Percentiles rank a stretch among this genome's conserved stretches.
phyloP scores from a whole-genome alignment of 2,797 vertebrate genomes.

The Acanthurus lineatus region DNA sequence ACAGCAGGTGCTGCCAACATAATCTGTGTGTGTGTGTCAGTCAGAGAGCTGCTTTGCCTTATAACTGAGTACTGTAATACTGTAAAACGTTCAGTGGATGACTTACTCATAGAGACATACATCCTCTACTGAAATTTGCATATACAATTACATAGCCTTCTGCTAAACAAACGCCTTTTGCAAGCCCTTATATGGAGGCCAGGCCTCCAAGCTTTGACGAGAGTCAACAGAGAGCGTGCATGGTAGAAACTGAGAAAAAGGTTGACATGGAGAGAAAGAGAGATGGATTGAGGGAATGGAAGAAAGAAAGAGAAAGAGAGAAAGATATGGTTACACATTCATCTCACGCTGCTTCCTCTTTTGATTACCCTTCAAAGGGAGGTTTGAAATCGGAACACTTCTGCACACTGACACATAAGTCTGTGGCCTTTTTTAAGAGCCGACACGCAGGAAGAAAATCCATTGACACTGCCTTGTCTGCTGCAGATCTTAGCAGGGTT shows the following conservation, averaged over 20 bases:
- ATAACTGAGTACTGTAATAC: not conserved
- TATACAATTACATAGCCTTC: slow-evolving; percentile 4
- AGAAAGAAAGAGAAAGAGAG: slow-evolving; percentile 12
- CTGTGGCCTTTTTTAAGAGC: slow-evolving; percentile 60
- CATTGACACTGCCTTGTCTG: slow-evolving; percentile 56
- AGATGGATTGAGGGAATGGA: slow-evolving; percentile 8
- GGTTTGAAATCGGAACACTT: slow-evolving; percentile 76
- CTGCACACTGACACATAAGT: slow-evolving; percentile 74
- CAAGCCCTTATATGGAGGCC: slow-evolving; percentile 24
- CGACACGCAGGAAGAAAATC: slow-evolving; percentile 64
- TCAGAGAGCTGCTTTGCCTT: slow-evolving; percentile 6
- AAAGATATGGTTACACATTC: slow-evolving; percentile 74
- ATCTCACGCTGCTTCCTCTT: slow-evolving; percentile 75
- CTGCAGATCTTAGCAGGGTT: slow-evolving; percentile 71
- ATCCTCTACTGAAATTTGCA: slow-evolving; percentile 18
- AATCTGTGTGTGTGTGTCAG: slow-evolving; percentile 11
- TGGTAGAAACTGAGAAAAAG: slow-evolving; percentile 3
- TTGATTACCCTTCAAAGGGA: slow-evolving; percentile 77
- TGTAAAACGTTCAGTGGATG: not conserved
- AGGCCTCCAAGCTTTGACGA: slow-evolving; percentile 44
- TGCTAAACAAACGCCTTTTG: slow-evolving; percentile 18
- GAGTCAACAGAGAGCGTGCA: slow-evolving; percentile 15
- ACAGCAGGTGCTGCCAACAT: slow-evolving; percentile 58
- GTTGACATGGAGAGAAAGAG: slow-evolving; percentile 2
- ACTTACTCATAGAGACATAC: not conserved